Conservation (phyloP, 2,113 vertebrate genomes). For the Epinephelus cyanopodus region DNA sequence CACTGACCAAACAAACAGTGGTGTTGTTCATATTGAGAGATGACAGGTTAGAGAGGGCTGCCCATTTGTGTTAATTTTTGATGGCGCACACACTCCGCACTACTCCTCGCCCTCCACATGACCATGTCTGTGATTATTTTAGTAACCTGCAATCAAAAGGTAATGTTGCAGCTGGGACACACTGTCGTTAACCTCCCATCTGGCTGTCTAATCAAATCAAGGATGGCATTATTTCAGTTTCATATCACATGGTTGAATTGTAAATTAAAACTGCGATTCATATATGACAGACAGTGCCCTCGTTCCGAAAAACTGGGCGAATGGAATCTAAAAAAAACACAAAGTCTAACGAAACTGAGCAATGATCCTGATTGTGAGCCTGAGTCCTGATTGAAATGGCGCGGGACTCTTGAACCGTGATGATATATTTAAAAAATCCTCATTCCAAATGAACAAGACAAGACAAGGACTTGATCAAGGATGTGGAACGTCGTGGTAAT, state of each 20-base stretch:
- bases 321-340: neutral
- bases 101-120: constrained; percentile 27
- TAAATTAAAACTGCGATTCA: constrained; percentile 23
- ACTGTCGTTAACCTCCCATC: constrained; percentile 50
- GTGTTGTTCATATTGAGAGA: neutral
- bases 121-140: constrained; percentile 48
- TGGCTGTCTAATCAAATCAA: constrained; percentile 50
- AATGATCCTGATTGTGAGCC: constrained; percentile 12
- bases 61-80: neutral
- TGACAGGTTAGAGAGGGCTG: neutral
- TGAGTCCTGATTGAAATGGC: neutral
- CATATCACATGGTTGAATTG: constrained; percentile 27
- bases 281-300: neutral
- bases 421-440: neutral
- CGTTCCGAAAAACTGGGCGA: constrained; percentile 17
- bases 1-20: neutral
- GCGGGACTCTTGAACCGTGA: neutral
- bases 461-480: constrained; percentile 10
- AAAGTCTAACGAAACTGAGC: neutral
- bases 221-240: constrained; percentile 34
- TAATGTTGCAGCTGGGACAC: constrained; percentile 42
- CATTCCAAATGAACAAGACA: neutral
- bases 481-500: constrained; percentile 1
- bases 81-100: neutral
- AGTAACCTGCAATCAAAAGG: constrained; percentile 30